Conservation (phyloP, 2,888 invertebrate species). For the Acanthosepion lycidas region DNA sequence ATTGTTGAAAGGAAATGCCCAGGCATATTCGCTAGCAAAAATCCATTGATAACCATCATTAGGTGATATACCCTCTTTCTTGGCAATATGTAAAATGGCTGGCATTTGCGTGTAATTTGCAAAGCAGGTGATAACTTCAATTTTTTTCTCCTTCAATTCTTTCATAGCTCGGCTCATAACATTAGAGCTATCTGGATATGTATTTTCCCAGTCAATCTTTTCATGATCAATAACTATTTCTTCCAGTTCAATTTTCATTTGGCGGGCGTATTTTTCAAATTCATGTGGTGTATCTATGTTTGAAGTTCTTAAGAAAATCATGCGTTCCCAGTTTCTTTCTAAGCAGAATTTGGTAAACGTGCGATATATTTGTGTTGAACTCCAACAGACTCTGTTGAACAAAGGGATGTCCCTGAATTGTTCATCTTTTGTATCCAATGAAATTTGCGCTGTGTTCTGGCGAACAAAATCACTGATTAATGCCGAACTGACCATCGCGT, state of each 20-base stretch:
- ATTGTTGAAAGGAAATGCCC: not conserved
- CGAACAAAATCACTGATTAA: not conserved
- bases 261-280: no score
- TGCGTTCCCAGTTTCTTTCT: not conserved
- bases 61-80: no score
- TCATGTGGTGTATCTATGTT: no score
- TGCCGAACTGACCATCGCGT: not conserved
- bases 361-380: not conserved
- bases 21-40: not conserved
- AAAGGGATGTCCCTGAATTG: not conserved
- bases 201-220: no score
- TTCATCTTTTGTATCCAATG: not conserved
- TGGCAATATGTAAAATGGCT: no score
- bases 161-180: no score
- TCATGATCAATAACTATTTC: no score
- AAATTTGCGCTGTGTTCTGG: not conserved
- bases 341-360: not conserved
- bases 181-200: no score
- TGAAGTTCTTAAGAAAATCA: not conserved
- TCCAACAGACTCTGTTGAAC: not conserved
- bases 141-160: no score
- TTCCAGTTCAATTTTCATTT: no score
- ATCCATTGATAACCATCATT: not conserved
- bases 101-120: no score
- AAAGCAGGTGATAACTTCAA: no score